Evolutionary conservation across 2,888 invertebrate species (phyloP), one percentile per base, ranked within the genome.

Genomic region (Venustoraphidia nigricollis): DNA sequence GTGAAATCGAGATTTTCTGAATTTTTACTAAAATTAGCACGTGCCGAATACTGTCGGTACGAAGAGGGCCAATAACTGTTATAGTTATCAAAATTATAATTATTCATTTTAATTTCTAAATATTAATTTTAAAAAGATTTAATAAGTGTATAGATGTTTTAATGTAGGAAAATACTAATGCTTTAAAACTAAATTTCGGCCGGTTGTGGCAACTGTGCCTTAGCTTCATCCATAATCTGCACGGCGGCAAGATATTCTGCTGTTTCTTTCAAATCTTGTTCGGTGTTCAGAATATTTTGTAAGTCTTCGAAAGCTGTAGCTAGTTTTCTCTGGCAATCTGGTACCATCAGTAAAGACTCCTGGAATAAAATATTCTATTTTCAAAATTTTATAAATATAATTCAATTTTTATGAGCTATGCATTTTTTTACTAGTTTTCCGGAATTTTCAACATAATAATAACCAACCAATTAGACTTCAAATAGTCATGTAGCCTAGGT

Each of bases 291-390:
- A 46, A 82, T 77, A 44, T 72, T 75, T 60, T 83, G 80, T 43
- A 94, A 73, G 52, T 91, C 86, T 39, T 80, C 77, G 58, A 71
- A 81, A 39, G 92, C 92, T 65, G 81, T 82, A 41, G 72, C 71
- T 52, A 83, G 64, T 68, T 91, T 77, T 57, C 88, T 76, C 59
- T 86, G 81, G 59, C 90, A 86, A 61, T 94, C 92, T 2, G 93
- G 93, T 50, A 94, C 76, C 91, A 95, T 93, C 85, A 90, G 88
- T 58, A 86, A 68, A 10, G 83, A 81, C 65, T 95, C 94, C 51
- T 47, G 13, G n/a, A 47, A 42, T 27, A 27, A 17, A n/a, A 17
- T 17, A 17, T 17, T 17, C 17, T 17, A 17, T 17, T 17, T 17
- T 17, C n/a, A n/a, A n/a, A n/a, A n/a, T n/a, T n/a, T n/a, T n/a